Percentiles rank a stretch among this genome's conserved stretches.
Evolutionary conservation across 2,797 vertebrate genomes (phyloP).

Genomic region (Danionella dracula): DNA sequence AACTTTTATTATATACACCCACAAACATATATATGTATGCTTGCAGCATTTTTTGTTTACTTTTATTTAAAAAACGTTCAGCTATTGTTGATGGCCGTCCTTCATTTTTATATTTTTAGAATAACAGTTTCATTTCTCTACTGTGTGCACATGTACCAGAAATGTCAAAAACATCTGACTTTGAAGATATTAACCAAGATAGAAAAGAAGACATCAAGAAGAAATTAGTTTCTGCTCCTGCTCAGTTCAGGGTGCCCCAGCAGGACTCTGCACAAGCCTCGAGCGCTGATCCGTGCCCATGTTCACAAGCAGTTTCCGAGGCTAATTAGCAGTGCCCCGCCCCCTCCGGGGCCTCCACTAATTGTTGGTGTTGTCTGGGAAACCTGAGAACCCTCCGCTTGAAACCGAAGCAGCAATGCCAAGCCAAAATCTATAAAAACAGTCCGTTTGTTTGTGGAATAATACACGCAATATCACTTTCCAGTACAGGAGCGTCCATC

Average conservation of each 20-base stretch:
- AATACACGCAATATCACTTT: slow-evolving; percentile 46
- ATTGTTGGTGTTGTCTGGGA: slow-evolving; percentile 46
- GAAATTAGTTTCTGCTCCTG: background rate
- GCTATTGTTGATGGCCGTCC: too few species aligned
- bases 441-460: slow-evolving; percentile 45
- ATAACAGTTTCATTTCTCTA: too few species aligned
- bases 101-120: too few species aligned
- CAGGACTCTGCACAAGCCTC: background rate
- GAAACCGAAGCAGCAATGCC: slow-evolving; percentile 38
- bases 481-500: background rate
- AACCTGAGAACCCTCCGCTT: slow-evolving; percentile 40
- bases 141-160: too few species aligned
- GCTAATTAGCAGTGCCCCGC: slow-evolving; percentile 38
- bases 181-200: too few species aligned
- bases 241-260: background rate
- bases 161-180: too few species aligned
- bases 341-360: slow-evolving; percentile 37
- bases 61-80: too few species aligned
- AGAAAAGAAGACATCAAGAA: too few species aligned
- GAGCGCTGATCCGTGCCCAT: slow-evolving; percentile 8
- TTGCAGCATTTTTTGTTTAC: too few species aligned
- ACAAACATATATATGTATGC: too few species aligned
- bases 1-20: too few species aligned
- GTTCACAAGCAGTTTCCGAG: background rate
- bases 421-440: slow-evolving; percentile 49